Evolutionary conservation across 1,140 invertebrate species (phyloP).

Genomic region (Drosophila kikkawai): DNA sequence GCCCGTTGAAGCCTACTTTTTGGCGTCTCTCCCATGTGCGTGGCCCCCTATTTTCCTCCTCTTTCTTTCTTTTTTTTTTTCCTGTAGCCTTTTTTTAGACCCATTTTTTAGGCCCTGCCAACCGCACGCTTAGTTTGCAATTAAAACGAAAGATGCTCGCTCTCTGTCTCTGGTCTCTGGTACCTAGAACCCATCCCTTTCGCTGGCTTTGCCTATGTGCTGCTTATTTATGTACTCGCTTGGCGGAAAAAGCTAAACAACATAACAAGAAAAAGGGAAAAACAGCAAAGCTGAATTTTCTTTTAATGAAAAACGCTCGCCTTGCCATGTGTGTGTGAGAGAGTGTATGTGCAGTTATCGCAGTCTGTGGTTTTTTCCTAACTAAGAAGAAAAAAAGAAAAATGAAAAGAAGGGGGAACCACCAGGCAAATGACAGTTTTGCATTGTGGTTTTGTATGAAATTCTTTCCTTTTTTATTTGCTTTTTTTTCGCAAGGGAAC

Average conservation of each 20-base stretch:
- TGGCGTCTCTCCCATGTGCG: slow-evolving; percentile 64
- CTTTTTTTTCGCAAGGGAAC: not conserved
- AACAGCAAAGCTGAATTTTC: slow-evolving; percentile 59
- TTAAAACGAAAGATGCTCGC: slow-evolving; percentile 79
- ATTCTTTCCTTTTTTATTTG: slow-evolving; percentile 13
- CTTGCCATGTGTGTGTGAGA: slow-evolving; percentile 32
- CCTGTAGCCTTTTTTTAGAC: not conserved
- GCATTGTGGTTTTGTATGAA: slow-evolving; percentile 51
- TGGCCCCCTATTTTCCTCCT: slow-evolving; percentile 11
- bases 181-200: slow-evolving; percentile 20
- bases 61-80: not conserved
- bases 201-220: slow-evolving; percentile 49
- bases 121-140: slow-evolving; percentile 83
- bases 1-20: slow-evolving; percentile 77
- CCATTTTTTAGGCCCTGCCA: slow-evolving; percentile 65
- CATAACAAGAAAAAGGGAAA: slow-evolving; percentile 32
- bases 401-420: slow-evolving; percentile 2
- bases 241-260: slow-evolving; percentile 35
- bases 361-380: slow-evolving; percentile 42
- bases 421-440: slow-evolving; percentile 59
- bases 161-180: slow-evolving; percentile 30
- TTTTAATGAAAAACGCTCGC: slow-evolving; percentile 76
- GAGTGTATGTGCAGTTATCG: slow-evolving; percentile 23
- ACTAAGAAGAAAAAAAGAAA: not conserved
- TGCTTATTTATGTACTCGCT: slow-evolving; percentile 77